phyloP scores from a whole-genome alignment of 2,888 invertebrate genomes.

The Strigamia maritima region DNA sequence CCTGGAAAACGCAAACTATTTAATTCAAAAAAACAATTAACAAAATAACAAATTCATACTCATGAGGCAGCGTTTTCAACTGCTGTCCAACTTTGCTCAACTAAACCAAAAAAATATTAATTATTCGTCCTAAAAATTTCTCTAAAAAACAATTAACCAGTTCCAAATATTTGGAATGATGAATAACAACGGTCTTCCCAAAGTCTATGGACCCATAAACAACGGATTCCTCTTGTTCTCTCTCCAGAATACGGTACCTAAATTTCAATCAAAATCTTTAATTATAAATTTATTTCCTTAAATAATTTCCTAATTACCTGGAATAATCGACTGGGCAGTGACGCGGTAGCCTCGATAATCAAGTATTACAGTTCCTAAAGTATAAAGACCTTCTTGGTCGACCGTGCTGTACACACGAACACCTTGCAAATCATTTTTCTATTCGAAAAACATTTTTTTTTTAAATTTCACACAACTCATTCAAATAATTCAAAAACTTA shows the following conservation, averaged over 20 bases:
- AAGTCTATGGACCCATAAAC: conserved; percentile 99
- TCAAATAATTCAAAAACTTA: conserved; percentile 49
- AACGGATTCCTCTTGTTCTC: conserved; percentile 98
- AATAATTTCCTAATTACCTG: conserved; percentile 58
- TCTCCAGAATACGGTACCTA: conserved; percentile 87
- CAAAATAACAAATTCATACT: conserved; percentile 51
- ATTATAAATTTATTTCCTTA: not conserved
- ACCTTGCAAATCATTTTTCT: conserved; percentile 74
- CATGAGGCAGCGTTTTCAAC: conserved; percentile 82
- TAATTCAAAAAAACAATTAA: not conserved
- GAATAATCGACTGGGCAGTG: conserved; percentile 98
- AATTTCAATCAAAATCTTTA: not conserved
- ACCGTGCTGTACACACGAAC: conserved; percentile 96
- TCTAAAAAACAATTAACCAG: conserved; percentile 59
- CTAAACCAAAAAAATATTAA: conserved; percentile 56
- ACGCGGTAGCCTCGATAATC: conserved; percentile 97
- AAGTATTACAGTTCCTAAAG: conserved; percentile 95
- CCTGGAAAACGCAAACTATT: conserved; percentile 44
- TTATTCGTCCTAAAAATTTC: not conserved
- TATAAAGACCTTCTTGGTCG: conserved; percentile 90
- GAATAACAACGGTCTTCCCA: conserved; percentile 91
- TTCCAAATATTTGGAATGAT: conserved; percentile 89
- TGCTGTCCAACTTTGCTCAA: conserved; percentile 64
- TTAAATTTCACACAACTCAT: too few species aligned
- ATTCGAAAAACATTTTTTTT: conserved; percentile 43